Conservation (phyloP, 2,113 vertebrate genomes). For the Oxyura jamaicensis region DNA sequence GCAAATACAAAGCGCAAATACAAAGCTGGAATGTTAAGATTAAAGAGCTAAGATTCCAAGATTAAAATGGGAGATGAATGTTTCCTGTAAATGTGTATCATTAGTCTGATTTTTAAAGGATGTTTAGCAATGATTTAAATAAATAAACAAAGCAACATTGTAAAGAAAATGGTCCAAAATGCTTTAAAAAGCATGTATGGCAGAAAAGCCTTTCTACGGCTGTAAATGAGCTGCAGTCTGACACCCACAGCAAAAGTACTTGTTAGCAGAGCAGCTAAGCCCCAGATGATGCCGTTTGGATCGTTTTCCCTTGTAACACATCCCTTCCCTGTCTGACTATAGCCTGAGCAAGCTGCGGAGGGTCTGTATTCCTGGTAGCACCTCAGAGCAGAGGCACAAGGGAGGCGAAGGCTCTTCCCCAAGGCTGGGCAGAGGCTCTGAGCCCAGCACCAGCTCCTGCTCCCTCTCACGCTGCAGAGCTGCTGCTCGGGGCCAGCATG, state of each 20-base stretch:
- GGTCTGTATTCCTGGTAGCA: fast-evolving
- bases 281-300: background rate
- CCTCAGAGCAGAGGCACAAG: background rate
- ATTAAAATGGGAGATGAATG: slow-evolving; percentile 45
- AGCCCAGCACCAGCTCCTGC: fast-evolving
- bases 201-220: background rate
- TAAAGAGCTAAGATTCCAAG: slow-evolving; percentile 45
- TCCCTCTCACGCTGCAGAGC: fast-evolving
- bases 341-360: background rate
- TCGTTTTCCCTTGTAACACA: background rate
- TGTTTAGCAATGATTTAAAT: background rate
- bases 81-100: slow-evolving; percentile 29
- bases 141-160: background rate
- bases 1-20: slow-evolving; percentile 42
- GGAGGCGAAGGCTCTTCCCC: background rate
- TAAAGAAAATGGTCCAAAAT: background rate
- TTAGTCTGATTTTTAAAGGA: slow-evolving; percentile 15
- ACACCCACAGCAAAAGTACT: background rate
- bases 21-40: slow-evolving; percentile 47
- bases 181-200: background rate
- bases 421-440: background rate
- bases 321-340: background rate
- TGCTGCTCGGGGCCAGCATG: background rate
- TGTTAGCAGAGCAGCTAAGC: background rate
- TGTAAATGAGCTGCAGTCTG: background rate